Evolutionary conservation across 2,888 invertebrate species (phyloP).

Genomic region (Lithosia quadra): DNA sequence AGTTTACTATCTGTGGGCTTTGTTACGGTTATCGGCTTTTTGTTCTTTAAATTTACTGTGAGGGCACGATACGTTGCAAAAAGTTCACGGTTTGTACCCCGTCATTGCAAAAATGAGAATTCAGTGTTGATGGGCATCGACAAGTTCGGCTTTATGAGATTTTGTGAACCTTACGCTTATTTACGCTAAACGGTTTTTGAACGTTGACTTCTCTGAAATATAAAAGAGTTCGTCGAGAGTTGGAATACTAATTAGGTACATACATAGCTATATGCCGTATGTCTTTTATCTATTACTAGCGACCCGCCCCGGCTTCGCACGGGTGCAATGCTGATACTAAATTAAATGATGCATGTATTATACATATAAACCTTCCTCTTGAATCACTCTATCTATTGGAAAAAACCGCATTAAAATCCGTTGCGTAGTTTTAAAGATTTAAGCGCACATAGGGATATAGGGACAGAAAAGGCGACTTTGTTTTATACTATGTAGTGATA

Average conservation of each 20-base stretch:
- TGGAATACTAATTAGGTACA: neutral
- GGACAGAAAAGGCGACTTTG: too few species aligned
- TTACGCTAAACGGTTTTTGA: neutral
- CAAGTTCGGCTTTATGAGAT: neutral
- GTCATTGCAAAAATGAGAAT: neutral
- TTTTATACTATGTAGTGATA: too few species aligned
- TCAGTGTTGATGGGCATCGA: neutral
- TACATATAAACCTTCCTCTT: too few species aligned
- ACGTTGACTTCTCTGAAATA: neutral
- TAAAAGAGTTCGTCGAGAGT: neutral
- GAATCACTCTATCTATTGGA: too few species aligned
- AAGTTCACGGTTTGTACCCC: neutral
- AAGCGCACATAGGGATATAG: too few species aligned
- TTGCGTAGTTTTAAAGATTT: too few species aligned
- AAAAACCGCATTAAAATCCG: too few species aligned
- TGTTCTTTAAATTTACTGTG: slow-evolving; percentile 28
- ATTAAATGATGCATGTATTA: too few species aligned
- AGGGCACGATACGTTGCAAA: neutral
- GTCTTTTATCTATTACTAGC: too few species aligned
- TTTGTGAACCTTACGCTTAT: neutral
- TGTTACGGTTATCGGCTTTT: slow-evolving; percentile 46
- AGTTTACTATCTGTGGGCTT: slow-evolving; percentile 25
- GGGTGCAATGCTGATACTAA: too few species aligned
- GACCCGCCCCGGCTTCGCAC: too few species aligned
- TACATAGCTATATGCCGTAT: neutral